These are phyloP conservation scores for Psammodynastes pulverulentus DNA, from an alignment of 2,113 vertebrate genomes.

Conservation along the genomic window DNA sequence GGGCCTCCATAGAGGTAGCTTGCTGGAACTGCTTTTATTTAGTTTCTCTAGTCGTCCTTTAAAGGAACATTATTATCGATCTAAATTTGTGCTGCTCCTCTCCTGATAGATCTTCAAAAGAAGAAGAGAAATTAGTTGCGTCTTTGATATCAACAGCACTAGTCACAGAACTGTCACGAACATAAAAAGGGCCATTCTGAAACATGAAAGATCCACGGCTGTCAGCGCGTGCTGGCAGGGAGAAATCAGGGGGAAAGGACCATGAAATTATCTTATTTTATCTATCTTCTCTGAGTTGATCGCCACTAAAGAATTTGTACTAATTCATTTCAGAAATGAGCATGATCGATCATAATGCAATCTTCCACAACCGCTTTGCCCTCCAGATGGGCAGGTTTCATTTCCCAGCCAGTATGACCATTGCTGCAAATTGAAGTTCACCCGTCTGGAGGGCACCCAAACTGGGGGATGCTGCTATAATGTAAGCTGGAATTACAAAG, in stretches of 20 bases:
- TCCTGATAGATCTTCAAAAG: constrained; percentile 34
- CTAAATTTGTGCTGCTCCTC: constrained; percentile 1
- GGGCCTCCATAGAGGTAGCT: neutral
- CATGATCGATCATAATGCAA: neutral
- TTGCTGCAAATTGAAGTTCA: neutral
- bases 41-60: constrained; percentile 10
- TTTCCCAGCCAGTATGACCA: neutral
- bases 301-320: neutral
- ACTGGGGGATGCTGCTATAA: neutral
- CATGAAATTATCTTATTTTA: neutral
- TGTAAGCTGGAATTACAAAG: neutral
- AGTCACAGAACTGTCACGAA: constrained; percentile 43
- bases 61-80: neutral
- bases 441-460: neutral
- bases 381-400: neutral
- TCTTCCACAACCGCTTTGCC: neutral
- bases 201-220: constrained; percentile 36
- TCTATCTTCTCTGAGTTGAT: neutral
- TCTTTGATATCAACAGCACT: constrained; percentile 50
- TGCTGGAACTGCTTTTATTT: constrained; percentile 1
- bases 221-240: constrained; percentile 18
- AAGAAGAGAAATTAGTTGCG: constrained; percentile 40
- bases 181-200: constrained; percentile 43
- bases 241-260: neutral
- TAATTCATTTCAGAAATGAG: neutral